Evolutionary conservation across 2,113 vertebrate genomes (phyloP).

Genomic region (Pachyramphus minor): DNA sequence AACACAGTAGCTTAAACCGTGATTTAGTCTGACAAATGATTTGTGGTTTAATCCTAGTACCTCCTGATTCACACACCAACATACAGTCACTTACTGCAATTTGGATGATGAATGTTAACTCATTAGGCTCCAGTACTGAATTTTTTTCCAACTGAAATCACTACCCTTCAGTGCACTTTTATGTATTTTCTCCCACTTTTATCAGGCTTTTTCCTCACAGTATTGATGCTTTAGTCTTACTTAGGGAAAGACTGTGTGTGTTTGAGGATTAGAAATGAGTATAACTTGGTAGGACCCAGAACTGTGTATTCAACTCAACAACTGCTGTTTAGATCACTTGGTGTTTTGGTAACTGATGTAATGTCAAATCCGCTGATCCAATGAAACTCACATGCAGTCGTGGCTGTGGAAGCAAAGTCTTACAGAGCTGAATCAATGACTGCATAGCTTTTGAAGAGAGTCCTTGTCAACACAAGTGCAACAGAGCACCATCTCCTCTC

Average conservation of each 20-base stretch:
- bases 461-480: slow-evolving; percentile 59
- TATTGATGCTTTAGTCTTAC: background rate
- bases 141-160: background rate
- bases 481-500: slow-evolving; percentile 53
- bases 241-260: background rate
- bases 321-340: slow-evolving; percentile 33
- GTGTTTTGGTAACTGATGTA: slow-evolving; percentile 35
- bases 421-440: slow-evolving; percentile 6
- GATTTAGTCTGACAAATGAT: slow-evolving; percentile 32
- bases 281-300: background rate
- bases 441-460: slow-evolving; percentile 48
- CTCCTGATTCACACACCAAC: background rate
- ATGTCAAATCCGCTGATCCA: slow-evolving; percentile 18
- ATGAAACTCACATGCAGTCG: slow-evolving; percentile 11
- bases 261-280: background rate
- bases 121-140: background rate
- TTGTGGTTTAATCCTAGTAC: background rate
- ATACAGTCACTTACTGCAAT: background rate
- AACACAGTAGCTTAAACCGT: background rate
- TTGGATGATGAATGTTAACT: slow-evolving; percentile 5
- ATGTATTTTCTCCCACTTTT: background rate
- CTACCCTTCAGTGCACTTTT: background rate
- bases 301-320: background rate
- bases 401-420: slow-evolving; percentile 15
- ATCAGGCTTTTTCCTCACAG: background rate